Conservation (phyloP, 2,888 invertebrate species). For the Drosophila bunnanda region DNA sequence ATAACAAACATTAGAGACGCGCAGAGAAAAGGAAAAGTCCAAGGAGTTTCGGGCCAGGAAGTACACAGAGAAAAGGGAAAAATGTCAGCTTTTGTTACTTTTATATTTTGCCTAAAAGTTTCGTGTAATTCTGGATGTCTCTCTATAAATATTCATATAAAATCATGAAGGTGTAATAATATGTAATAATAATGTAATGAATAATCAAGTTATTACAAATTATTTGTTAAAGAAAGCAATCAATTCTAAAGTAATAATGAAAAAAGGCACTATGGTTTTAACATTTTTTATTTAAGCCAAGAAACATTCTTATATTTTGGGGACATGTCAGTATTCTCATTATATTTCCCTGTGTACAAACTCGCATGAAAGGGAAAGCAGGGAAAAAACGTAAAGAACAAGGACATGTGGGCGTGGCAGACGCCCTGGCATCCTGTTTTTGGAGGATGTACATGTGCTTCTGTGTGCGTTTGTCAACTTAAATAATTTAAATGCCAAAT, state of each 20-base stretch:
- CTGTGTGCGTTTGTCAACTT: constrained; percentile 65
- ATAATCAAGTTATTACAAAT: too few species aligned
- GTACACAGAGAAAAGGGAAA: constrained; percentile 20
- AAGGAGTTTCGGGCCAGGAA: constrained; percentile 21
- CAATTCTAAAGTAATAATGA: too few species aligned
- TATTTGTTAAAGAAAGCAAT: too few species aligned
- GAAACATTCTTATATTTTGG: neutral
- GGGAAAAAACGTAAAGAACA: constrained; percentile 22
- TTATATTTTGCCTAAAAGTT: neutral
- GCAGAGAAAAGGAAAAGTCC: constrained; percentile 15
- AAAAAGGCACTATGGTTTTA: too few species aligned
- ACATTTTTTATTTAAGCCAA: neutral
- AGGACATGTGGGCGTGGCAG: constrained; percentile 53
- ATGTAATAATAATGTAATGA: neutral
- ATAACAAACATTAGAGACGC: constrained; percentile 70
- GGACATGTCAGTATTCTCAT: neutral
- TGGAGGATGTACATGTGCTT: constrained; percentile 12
- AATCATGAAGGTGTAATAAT: neutral
- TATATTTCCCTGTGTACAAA: constrained; percentile 28
- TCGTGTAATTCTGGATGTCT: neutral
- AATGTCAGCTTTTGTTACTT: constrained; percentile 1
- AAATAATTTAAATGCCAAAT: constrained; percentile 76
- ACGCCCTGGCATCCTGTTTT: constrained; percentile 46
- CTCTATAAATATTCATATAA: neutral
- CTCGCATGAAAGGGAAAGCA: constrained; percentile 52